A percentile compares a stretch with the other conserved stretches of the same genome.
These are phyloP conservation scores for Camponotus floridanus DNA, from an alignment of 1,140 invertebrate genomes.

Conservation along the genomic window DNA sequence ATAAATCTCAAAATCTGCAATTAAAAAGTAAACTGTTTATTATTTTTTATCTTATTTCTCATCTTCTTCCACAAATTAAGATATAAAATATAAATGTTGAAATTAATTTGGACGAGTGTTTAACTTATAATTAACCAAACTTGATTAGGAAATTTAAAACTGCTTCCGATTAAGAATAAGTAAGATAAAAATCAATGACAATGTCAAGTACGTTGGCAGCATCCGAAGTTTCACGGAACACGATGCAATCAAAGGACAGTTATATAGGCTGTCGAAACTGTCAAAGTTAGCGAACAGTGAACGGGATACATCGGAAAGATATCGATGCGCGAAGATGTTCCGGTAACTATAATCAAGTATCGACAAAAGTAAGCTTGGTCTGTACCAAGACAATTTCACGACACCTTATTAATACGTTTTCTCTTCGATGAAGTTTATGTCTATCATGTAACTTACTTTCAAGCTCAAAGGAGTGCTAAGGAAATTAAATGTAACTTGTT, in stretches of 20 bases:
- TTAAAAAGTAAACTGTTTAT: no score
- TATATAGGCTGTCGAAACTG: constrained; percentile 42
- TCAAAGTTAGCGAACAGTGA: constrained; percentile 36
- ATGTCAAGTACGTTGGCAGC: constrained; percentile 14
- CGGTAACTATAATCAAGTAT: constrained; percentile 42
- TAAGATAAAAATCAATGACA: constrained; percentile 35
- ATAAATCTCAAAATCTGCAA: no score
- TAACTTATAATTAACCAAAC: background rate
- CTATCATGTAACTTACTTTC: background rate
- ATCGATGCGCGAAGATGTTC: constrained; percentile 46
- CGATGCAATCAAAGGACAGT: constrained; percentile 22
- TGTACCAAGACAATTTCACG: background rate
- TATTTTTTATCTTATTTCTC: no score
- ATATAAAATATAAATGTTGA: background rate
- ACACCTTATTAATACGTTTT: constrained; percentile 14
- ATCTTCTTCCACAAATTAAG: no score
- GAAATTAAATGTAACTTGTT: constrained; percentile 26
- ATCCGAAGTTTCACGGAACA: constrained; percentile 47
- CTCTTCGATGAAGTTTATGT: background rate
- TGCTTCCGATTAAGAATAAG: background rate
- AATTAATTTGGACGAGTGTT: background rate
- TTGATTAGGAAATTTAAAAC: background rate
- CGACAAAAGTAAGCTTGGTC: constrained; percentile 37
- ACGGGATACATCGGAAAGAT: constrained; percentile 36
- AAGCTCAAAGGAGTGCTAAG: background rate